Evolutionary conservation across 2,113 vertebrate species (phyloP), one percentile per base, ranked within the genome.

Genomic region (Muntiacus muntjak): DNA sequence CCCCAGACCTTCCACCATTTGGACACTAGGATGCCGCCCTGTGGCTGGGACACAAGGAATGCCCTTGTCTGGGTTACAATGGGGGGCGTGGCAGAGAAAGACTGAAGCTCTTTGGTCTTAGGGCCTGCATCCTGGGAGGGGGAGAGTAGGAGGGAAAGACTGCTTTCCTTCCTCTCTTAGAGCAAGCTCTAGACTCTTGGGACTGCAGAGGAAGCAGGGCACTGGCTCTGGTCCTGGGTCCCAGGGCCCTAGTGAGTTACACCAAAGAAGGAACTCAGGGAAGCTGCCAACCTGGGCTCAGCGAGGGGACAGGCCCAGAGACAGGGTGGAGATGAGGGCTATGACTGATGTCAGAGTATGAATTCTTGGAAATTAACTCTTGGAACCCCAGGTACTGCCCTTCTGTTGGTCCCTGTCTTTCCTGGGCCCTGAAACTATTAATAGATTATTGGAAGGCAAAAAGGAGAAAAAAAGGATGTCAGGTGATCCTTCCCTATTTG

Each of bases 41-140:
- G 88, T 82, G 43, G 52, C 95, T 83, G 50, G 87, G 40, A 97
- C 71, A 98, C 97, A 98, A 97, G 97, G 92, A 95, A 97, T 94
- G 62, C 60, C 93, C 93, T 97, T 97, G 97, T 98, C 87, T 94
- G 62, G 45, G 52, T 71, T 93, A 96, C 93, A 96, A 16, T 96
- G 93, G 6, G 30, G 82, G 81, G 92, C 1, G 45, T 97, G 96
- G 74, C 89, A 76, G 81, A 92, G 94, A 97, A 94, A 95, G 82
- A 98, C 74, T 94, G 85, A 97, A 58, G 95, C 74, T 85, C 54
- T 98, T 98, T 94, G 67, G 92, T 96, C 28, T 57, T 19, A 57
- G 55, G 36, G 60, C 88, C 83, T 47, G 14, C 10, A 5, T 96
- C 74, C 45, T 14, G 94, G 12, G 19, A 50, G 36, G 88, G 28